Evolutionary conservation across 1,140 invertebrate species (phyloP), one percentile per base, ranked within the genome.

Genomic region (Sweltsa coloradensis): DNA sequence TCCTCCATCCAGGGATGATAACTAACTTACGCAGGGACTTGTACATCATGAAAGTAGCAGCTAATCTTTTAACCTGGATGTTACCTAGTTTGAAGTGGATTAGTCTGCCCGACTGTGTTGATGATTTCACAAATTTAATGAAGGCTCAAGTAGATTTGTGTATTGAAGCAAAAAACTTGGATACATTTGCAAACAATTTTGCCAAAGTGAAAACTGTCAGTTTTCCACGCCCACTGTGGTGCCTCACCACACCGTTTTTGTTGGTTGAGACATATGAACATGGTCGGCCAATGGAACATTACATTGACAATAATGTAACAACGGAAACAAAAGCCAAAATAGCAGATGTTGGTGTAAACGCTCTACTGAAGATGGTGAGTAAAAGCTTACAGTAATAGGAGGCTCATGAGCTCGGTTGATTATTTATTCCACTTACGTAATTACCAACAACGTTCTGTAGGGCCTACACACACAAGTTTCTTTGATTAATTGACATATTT

Each of bases 231-330:
- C 68, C 72, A 23, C 51, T 68, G 16, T 49, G 51, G 36, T 45
- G 58, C 34, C 54, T 68, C 43, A 57, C 63, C 14, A 54, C 53
- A 13, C 49, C 50, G 5, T 50, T 60, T 39, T 60, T 73, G 22
- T 52, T 74, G 24, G 67, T 73, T 4, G 71, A 75, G 55, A 70
- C 63, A 25, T 75, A 61, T 52, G 70, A 73, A 53, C 67, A 71
- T 34, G 72, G 71, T 23, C 47, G 57, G 21, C 55, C 59, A 3
- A 66, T 74, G 41, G 53, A 60, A 14, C 49, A 64, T 26, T 65
- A 67, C 36, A 42, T 72, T 1, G 50, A 56, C 4, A 41, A 44
- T 36, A 25, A 51, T 7, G 34, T 45, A 36, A 37, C 53, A 3
- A 31, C 18, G 11, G 34, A 50, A 29, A 39, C 54, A 3, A 53